Evolutionary conservation across 2,888 invertebrate species (phyloP), one percentile per base, ranked within the genome.

Genomic region (Drosophila ezoana): DNA sequence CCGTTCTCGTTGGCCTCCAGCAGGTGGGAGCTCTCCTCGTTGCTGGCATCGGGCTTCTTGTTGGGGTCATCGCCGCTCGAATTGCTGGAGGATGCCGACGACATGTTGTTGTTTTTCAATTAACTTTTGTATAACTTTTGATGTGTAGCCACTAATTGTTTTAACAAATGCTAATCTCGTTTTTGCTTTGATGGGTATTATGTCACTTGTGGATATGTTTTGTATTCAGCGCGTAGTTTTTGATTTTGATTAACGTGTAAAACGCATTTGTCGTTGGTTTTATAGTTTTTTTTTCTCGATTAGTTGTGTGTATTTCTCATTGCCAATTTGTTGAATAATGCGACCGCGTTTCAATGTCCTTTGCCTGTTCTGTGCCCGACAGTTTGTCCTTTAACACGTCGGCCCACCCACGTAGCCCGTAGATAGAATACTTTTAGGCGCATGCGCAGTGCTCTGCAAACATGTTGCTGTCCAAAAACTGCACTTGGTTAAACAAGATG

Each of bases 11-110:
- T 76, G 44, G 91, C 81, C 77, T 91, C 90, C 78, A 91, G 82
- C 59, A 91, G 87, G 68, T 91, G 91, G 63, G 92, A 91, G 80
- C 90, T 90, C 79, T 91, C 91, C 81, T 91, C 91, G 35, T 78
- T 89, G 49, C 52, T 74, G 51, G 57, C 84, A 57, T 78, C 80
- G 49, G 80, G 66, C 52, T 80, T 82, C 41, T 81, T 88, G 49
- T 64, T 64, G 59, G 76, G 63, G 67, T 87, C 90, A 57, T 79
- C 83, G 60, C 77, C 82, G 14, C 75, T 74, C 32, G 84, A 89
- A 61, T 83, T 81, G 43, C 64, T 87, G 10, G 72, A 83, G 3
- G 84, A 81, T 63, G 59, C 81, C 48, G 87, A 72, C 44, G 85
- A 85, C 85, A 85, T 85, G 9, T 68, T 74, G 52, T 18, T 14